These are phyloP conservation scores for Bilobella aurantiaca DNA, from an alignment of 1,140 invertebrate species.

Conservation along the genomic window DNA sequence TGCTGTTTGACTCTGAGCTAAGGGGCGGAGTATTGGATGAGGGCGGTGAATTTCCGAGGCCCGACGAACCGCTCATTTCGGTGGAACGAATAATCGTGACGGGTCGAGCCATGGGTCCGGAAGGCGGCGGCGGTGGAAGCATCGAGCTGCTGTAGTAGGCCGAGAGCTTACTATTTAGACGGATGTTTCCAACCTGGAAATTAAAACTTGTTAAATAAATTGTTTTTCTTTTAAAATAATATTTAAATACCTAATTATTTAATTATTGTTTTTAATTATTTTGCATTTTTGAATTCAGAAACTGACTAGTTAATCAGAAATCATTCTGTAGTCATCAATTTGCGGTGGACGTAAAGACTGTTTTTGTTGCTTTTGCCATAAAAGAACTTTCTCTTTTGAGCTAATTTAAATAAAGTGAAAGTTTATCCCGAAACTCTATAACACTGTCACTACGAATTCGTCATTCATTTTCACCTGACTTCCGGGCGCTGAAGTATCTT, in stretches of 20 bases:
- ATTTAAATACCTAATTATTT: no score
- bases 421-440: no score
- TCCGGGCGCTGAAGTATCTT: constrained; percentile 73
- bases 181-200: constrained; percentile 29
- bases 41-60: constrained; percentile 45
- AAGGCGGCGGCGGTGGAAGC: constrained; percentile 82
- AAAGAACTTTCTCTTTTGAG: no score
- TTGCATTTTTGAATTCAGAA: no score
- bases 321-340: no score
- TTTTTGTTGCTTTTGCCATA: no score
- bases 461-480: constrained; percentile 53
- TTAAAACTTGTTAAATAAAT: background rate
- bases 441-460: no score
- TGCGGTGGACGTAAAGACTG: no score
- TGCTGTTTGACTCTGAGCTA: constrained; percentile 18
- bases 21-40: constrained; percentile 52
- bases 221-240: no score
- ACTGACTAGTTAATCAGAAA: no score
- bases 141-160: constrained; percentile 82
- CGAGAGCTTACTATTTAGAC: constrained; percentile 48
- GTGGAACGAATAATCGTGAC: constrained; percentile 88
- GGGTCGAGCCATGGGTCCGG: constrained; percentile 76
- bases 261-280: no score
- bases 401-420: no score
- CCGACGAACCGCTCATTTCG: constrained; percentile 43